These are phyloP conservation scores for Helostoma temminkii DNA, from an alignment of 2,797 vertebrate species.

Conservation along the genomic window DNA sequence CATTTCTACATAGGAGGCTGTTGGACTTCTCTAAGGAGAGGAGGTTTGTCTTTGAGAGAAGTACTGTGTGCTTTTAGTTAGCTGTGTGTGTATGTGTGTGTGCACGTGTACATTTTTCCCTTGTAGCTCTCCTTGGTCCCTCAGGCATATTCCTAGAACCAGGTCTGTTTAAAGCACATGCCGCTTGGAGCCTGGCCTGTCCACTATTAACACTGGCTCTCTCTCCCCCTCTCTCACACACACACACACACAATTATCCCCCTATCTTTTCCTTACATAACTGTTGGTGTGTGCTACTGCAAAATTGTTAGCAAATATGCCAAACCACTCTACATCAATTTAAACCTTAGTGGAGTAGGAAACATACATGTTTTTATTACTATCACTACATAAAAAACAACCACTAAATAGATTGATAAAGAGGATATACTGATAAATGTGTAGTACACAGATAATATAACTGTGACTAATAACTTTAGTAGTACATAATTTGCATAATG, in stretches of 20 bases:
- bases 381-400: not conserved
- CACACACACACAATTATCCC: constrained; percentile 5
- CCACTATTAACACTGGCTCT: constrained; percentile 10
- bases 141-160: constrained; percentile 60
- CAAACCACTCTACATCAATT: constrained; percentile 18
- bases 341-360: not conserved
- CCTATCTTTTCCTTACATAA: constrained; percentile 48
- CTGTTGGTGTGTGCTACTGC: constrained; percentile 44
- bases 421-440: not conserved
- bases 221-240: constrained; percentile 10
- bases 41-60: constrained; percentile 17
- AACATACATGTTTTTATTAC: too few species aligned
- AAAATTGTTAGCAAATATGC: too few species aligned
- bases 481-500: not conserved
- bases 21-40: constrained; percentile 5
- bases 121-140: constrained; percentile 46
- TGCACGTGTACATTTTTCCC: constrained; percentile 53
- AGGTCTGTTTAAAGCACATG: constrained; percentile 61
- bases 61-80: constrained; percentile 19
- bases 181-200: constrained; percentile 13
- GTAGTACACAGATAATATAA: not conserved
- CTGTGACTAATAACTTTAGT: not conserved
- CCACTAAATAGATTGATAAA: not conserved
- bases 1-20: constrained; percentile 8
- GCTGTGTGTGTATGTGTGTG: constrained; percentile 28